Conservation (phyloP, 2,888 invertebrate species). For the Ormia ochracea region DNA sequence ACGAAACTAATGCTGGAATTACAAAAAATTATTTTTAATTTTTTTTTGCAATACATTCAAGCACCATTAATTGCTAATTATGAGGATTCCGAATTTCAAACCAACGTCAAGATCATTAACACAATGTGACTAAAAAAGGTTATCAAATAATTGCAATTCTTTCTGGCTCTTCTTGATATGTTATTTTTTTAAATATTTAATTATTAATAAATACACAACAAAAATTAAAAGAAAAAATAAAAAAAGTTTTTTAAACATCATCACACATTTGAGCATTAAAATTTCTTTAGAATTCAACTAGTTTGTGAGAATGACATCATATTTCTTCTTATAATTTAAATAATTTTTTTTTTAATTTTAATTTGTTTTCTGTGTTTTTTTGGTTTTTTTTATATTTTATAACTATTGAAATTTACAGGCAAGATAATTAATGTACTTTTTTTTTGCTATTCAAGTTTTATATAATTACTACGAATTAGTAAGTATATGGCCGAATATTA, state of each 20-base stretch:
- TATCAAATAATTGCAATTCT: slow-evolving; percentile 19
- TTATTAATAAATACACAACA: background rate
- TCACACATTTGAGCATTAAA: background rate
- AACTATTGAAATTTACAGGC: slow-evolving; percentile 10
- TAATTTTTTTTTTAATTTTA: slow-evolving; percentile 8
- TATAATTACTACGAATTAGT: background rate
- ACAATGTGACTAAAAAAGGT: slow-evolving; percentile 15
- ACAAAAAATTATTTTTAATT: background rate
- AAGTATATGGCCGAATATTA: too few species aligned
- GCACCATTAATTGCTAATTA: background rate
- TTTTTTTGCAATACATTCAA: background rate
- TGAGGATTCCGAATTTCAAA: background rate
- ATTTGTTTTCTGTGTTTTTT: too few species aligned
- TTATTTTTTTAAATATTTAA: background rate
- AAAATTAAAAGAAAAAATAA: background rate
- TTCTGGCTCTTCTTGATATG: background rate
- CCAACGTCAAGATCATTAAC: background rate
- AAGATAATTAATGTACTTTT: background rate
- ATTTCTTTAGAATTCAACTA: slow-evolving; percentile 18
- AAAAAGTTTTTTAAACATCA: slow-evolving; percentile 1
- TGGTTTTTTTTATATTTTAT: background rate
- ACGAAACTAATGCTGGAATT: slow-evolving; percentile 3
- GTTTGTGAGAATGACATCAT: slow-evolving; percentile 51
- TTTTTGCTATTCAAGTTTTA: background rate
- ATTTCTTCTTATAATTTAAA: slow-evolving; percentile 15